These are phyloP conservation scores for Neopelma chrysocephalum DNA, from an alignment of 2,797 vertebrate species.

Conservation along the genomic window DNA sequence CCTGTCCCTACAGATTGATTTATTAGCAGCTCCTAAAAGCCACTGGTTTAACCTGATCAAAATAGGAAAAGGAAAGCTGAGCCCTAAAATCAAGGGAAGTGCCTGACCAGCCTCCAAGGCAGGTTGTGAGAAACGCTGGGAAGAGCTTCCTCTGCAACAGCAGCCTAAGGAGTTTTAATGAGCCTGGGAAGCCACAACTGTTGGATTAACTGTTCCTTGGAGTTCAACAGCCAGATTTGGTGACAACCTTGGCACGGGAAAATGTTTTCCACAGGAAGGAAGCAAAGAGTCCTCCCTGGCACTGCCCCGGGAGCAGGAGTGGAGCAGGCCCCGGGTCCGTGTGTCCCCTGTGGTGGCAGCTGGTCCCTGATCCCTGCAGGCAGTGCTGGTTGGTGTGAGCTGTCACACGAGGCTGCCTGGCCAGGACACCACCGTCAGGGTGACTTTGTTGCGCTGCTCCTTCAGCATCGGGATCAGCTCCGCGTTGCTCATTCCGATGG, in stretches of 20 bases:
- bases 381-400: not conserved
- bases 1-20: not conserved
- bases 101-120: not conserved
- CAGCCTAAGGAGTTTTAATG: not conserved
- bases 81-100: not conserved
- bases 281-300: not conserved
- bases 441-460: slow-evolving; percentile 91
- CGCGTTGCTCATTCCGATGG: slow-evolving; percentile 91
- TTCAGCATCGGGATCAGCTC: slow-evolving; percentile 93
- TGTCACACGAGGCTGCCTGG: slow-evolving; percentile 86
- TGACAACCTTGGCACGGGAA: not conserved
- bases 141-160: not conserved
- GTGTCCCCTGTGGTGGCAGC: not conserved
- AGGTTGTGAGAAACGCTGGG: not conserved
- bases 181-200: not conserved
- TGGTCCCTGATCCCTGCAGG: not conserved
- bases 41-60: not conserved
- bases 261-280: not conserved
- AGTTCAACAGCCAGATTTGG: not conserved
- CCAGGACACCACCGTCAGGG: slow-evolving; percentile 91
- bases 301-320: not conserved
- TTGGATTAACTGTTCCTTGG: not conserved
- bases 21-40: not conserved
- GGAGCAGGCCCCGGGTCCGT: not conserved
- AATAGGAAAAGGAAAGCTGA: not conserved